phyloP scores from a whole-genome alignment of 2,113 vertebrate species.

The Cyprinus carpio region DNA sequence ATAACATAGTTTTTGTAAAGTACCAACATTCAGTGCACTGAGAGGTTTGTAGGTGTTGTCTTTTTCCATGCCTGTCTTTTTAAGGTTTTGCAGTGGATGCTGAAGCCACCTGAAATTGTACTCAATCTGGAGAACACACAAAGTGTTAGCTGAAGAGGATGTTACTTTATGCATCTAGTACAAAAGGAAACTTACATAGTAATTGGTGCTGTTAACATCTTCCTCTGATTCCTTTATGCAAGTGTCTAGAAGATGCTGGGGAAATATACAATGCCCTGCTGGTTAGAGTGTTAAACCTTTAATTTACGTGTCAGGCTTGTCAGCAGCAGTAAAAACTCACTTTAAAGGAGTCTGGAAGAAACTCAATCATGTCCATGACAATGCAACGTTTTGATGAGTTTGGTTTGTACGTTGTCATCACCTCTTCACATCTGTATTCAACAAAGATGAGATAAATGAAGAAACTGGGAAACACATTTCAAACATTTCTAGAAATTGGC shows the following conservation, averaged over 20 bases:
- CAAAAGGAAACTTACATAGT: constrained; percentile 74
- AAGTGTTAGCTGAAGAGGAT: background rate
- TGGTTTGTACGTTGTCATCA: constrained; percentile 73
- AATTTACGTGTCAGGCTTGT: background rate
- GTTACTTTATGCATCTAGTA: background rate
- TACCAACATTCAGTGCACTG: constrained; percentile 74
- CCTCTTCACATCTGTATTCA: constrained; percentile 78
- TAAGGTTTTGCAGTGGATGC: constrained; percentile 75
- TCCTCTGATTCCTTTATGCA: constrained; percentile 81
- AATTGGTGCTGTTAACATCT: constrained; percentile 78
- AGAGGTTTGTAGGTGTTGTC: constrained; percentile 76
- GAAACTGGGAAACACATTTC: background rate
- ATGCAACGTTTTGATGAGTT: constrained; percentile 75
- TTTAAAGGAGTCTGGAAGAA: constrained; percentile 84
- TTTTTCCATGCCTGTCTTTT: constrained; percentile 52
- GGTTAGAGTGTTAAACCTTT: background rate
- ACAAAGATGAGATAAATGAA: constrained; percentile 4
- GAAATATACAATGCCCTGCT: background rate
- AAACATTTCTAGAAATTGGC: background rate
- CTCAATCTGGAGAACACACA: constrained; percentile 71
- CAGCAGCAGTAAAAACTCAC: constrained; percentile 61
- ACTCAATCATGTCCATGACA: constrained; percentile 81
- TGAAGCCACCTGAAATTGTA: constrained; percentile 87
- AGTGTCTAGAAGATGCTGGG: constrained; percentile 81
- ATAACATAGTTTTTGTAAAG: background rate